These are phyloP conservation scores for Drosophila bunnanda DNA, from an alignment of 2,888 invertebrate genomes.

Conservation along the genomic window DNA sequence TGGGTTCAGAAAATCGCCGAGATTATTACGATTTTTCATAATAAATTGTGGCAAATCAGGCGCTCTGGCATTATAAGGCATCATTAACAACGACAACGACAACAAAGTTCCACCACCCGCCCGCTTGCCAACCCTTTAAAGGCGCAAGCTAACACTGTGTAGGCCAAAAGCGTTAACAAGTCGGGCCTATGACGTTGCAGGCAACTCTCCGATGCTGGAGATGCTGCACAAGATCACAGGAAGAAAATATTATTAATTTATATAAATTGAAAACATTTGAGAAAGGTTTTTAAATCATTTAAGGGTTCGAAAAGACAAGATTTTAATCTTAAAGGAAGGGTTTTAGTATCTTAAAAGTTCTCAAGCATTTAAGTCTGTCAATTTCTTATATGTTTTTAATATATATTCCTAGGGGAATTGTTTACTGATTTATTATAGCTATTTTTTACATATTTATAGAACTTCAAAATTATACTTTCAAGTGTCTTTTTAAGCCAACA, in stretches of 20 bases:
- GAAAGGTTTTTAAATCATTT: background rate
- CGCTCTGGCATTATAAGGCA: slow-evolving; percentile 82
- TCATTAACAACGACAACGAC: slow-evolving; percentile 76
- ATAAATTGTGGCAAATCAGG: slow-evolving; percentile 84
- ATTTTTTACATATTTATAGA: background rate
- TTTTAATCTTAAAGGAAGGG: background rate
- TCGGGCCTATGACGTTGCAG: slow-evolving; percentile 63
- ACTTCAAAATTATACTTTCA: background rate
- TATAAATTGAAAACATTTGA: background rate
- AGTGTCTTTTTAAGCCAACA: slow-evolving; percentile 55
- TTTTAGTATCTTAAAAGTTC: background rate
- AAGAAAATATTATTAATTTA: background rate
- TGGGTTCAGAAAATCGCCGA: slow-evolving; percentile 77
- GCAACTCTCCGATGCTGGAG: slow-evolving; percentile 27
- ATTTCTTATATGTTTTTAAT: no score
- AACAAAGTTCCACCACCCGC: slow-evolving; percentile 29
- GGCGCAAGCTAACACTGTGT: slow-evolving; percentile 78
- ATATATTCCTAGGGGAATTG: no score
- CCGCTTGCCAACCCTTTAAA: slow-evolving; percentile 22
- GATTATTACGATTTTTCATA: slow-evolving; percentile 82
- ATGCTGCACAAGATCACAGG: slow-evolving; percentile 9
- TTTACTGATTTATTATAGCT: no score
- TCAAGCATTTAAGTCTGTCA: no score
- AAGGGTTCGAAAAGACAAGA: background rate
- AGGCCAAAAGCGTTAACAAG: slow-evolving; percentile 77